Evolutionary conservation across 2,888 invertebrate species (phyloP), one percentile per base, ranked within the genome.

Genomic region (Phrixothrix hirtus): DNA sequence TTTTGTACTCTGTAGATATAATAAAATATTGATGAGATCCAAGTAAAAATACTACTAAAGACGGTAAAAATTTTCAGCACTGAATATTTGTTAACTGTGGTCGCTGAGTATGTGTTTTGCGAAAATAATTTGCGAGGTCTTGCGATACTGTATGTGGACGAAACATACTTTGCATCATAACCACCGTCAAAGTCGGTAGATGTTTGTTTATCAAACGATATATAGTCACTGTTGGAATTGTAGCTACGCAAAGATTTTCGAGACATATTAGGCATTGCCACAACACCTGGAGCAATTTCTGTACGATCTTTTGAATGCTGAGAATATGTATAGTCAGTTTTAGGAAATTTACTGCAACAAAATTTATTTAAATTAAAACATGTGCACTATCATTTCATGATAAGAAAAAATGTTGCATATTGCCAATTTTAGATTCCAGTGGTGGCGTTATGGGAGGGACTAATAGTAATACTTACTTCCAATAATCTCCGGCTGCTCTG

Each of bases 261-360:
- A 1, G 92, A 92, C 92, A 94, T 92, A 75, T 94, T 93, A 2
- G 92, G 92, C 82, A 91, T 89, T 15, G 88, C 87, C 58, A 91
- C 81, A 46, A 90, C 83, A 1, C 91, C 91, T 0, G 89, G 89
- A 0, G 87, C 87, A 47, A 90, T 77, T 72, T 88, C 88, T 62
- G 88, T 86, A 41, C 91, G 85, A 78, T 88, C 89, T 61, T 85
- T 85, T n/a, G 92, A 92, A 62, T 87, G 78, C 57, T 82, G 83
- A 1, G 92, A 91, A 75, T 94, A 94, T 5, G 92, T 92, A 78
- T 92, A 93, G 76, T 93, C 93, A 54, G 93, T 94, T 78, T 94
- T 94, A 2, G 92, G 92, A 72, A 87, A 90, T 75, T 86, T 86
- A 74, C 93, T 93, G 80, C 10, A 78, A 77, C 46, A 57, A 60